Base-by-base conservation (phyloP, 37 sponge, comb jelly and placozoan genomes). In the Theonella swinhoei region DNA sequence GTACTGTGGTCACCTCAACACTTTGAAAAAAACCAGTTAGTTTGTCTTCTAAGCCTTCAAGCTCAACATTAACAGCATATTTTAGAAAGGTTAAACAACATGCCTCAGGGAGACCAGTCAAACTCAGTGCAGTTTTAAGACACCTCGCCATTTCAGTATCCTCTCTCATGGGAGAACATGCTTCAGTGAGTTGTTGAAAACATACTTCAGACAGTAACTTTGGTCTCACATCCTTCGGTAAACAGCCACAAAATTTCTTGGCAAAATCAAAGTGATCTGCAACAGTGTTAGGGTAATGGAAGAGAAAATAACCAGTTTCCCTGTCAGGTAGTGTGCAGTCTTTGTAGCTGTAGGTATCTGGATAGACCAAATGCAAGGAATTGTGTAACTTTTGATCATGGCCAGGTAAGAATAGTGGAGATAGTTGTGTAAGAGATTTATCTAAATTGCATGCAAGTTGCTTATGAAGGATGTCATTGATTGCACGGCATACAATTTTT, bases 341-440 rank as follows among this genome's bases (percentile, higher is more conserved):
- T 47, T 47, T 47, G 54, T 38, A 64, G 66, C 78, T 78, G 64
- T 29, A 30, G 9, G 66, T 72, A 36, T 82, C 82, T 54, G 61
- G n/a, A 39, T 82, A 82, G 34, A 82, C 58, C 82, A 82, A 32
- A 4, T 3, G n/a, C 72, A 73, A 69, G 54, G 82, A 72, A 5
- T 33, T 40, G 22, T 37, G 23, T 40, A 82, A 22, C 8, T 35
- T 36, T 26, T 37, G 63, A 64, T 60, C 24, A 28, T 28, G 35
- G 38, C 43, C 62, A 26, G 82, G 82, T 24, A 82, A 73, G 40
- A 72, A 82, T 22, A 82, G 73, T 43, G 82, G 82, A 28, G 82
- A 35, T 22, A 82, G 2, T 1, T 30, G 23, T 14, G 14, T 19
- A 1, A 30, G n/a, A n/a, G 26, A 7, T 32, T 65, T 37, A 36